These are phyloP conservation scores for Macrosteles quadrilineatus DNA, from an alignment of 1,140 invertebrate genomes.

Conservation along the genomic window DNA sequence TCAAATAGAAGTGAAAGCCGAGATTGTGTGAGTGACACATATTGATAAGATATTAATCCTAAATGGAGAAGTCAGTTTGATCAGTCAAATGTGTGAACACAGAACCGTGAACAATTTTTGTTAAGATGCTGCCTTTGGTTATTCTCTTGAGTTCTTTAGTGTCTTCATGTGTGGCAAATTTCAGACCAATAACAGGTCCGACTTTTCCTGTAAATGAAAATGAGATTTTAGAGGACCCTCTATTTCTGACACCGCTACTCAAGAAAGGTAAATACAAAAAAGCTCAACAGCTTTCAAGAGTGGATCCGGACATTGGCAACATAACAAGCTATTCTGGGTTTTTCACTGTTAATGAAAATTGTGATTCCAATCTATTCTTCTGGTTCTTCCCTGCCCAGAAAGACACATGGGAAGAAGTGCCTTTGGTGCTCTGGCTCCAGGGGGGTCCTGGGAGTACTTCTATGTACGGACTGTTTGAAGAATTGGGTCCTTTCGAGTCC, in stretches of 20 bases:
- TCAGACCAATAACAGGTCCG: too few relatives aligned
- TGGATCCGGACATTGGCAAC: conserved; percentile 25
- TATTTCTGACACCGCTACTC: conserved; percentile 37
- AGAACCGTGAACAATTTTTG: too few relatives aligned
- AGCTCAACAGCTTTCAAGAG: conserved; percentile 31
- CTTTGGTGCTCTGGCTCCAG: conserved; percentile 73
- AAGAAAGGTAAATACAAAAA: conserved; percentile 26
- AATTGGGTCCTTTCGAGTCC: conserved; percentile 52
- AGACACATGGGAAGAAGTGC: conserved; percentile 51
- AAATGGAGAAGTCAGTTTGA: too few relatives aligned
- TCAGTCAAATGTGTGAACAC: too few relatives aligned
- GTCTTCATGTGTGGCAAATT: too few relatives aligned
- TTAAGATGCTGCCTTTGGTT: too few relatives aligned
- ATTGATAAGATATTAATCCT: too few relatives aligned
- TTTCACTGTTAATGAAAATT: conserved; percentile 66
- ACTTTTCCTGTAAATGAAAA: too few relatives aligned
- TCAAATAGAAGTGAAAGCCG: too few relatives aligned
- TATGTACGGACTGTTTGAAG: conserved; percentile 70
- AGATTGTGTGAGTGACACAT: too few relatives aligned
- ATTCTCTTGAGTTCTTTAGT: too few relatives aligned
- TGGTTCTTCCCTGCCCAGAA: conserved; percentile 72
- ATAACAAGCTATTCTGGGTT: conserved; percentile 61
- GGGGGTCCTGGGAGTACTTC: conserved; percentile 71
- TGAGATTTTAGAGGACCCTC: not conserved
- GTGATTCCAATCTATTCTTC: conserved; percentile 65